Percentiles rank a stretch among this genome's conserved stretches.
These are phyloP conservation scores for Drosophila oshimai DNA, from an alignment of 1,140 invertebrate genomes.

Conservation along the genomic window DNA sequence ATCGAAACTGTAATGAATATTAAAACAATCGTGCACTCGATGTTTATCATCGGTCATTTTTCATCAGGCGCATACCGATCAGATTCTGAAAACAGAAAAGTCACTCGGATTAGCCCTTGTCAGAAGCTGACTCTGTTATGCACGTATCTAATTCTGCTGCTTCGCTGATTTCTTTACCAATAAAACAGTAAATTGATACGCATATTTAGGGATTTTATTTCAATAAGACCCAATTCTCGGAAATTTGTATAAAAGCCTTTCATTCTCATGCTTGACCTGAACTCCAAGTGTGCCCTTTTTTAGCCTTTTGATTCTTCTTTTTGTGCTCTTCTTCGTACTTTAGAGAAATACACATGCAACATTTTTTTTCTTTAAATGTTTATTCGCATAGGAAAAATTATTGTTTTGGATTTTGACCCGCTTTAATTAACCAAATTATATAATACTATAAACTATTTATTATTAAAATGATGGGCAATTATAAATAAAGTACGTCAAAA, in stretches of 20 bases:
- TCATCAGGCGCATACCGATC: neutral
- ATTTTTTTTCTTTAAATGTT: neutral
- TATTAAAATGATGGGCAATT: too few relatives aligned
- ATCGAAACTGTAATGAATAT: neutral
- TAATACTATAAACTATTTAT: too few relatives aligned
- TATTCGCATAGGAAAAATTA: too few relatives aligned
- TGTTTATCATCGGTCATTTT: conserved; percentile 5
- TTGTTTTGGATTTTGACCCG: too few relatives aligned
- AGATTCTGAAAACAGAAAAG: neutral
- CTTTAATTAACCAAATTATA: too few relatives aligned
- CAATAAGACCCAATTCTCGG: conserved; percentile 48
- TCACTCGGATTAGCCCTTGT: conserved; percentile 21
- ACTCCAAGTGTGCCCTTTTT: conserved; percentile 13
- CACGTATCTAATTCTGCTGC: conserved; percentile 11
- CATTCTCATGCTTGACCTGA: conserved; percentile 27
- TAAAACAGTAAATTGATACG: conserved; percentile 64
- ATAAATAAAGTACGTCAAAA: too few relatives aligned
- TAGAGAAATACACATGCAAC: neutral
- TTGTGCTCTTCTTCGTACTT: conserved; percentile 3
- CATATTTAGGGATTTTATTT: conserved; percentile 49
- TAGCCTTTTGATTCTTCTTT: conserved; percentile 37
- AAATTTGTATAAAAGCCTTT: conserved; percentile 49
- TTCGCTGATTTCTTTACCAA: conserved; percentile 32
- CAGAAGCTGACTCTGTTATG: neutral
- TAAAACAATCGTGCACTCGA: neutral